phyloP scores from a whole-genome alignment of 1,140 invertebrate species.

The Chironomus tepperi region DNA sequence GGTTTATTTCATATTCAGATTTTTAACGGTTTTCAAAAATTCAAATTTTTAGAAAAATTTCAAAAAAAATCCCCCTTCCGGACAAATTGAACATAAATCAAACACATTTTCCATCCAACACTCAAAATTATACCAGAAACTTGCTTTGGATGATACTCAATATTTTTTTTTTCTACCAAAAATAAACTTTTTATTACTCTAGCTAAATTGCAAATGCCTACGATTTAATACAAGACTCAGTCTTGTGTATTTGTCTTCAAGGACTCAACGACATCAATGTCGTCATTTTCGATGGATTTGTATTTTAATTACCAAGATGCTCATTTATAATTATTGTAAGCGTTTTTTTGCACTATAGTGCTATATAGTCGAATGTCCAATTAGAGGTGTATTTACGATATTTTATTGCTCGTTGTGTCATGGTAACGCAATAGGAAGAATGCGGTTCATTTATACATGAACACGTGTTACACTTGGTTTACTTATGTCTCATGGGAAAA shows the following conservation, averaged over 20 bases:
- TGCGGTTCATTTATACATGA: not conserved
- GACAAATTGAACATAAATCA: not conserved
- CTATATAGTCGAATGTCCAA: not conserved
- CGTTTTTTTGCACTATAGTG: not conserved
- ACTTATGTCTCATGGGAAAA: not conserved
- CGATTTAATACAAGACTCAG: too few relatives aligned
- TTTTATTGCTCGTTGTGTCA: not conserved
- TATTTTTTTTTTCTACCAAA: not conserved
- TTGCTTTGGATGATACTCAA: not conserved
- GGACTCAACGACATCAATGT: not conserved
- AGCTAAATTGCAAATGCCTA: too few relatives aligned
- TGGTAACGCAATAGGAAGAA: not conserved
- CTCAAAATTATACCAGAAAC: not conserved
- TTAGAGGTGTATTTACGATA: not conserved
- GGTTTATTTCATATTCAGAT: too few relatives aligned
- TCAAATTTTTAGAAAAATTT: too few relatives aligned
- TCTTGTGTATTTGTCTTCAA: not conserved
- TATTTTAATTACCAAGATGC: too few relatives aligned
- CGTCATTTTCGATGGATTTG: not conserved
- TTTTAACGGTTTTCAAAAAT: too few relatives aligned
- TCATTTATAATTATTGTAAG: not conserved
- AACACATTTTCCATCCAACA: not conserved
- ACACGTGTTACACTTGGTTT: not conserved
- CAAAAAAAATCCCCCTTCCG: too few relatives aligned
- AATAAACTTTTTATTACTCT: too few relatives aligned